These are phyloP conservation scores for Halocaridina rubra DNA, from an alignment of 2,888 invertebrate genomes.

Conservation along the genomic window DNA sequence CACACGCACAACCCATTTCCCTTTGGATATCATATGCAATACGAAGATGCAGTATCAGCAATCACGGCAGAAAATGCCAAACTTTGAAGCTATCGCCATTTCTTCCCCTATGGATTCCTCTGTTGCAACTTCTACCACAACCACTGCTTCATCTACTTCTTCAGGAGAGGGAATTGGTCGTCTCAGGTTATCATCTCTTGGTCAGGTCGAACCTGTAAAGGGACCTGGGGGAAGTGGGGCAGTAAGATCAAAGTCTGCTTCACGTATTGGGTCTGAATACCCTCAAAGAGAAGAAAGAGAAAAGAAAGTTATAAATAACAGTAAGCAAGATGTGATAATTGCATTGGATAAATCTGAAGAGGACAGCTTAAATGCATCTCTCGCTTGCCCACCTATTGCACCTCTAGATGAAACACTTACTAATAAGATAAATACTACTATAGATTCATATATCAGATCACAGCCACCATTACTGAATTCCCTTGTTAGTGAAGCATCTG, in stretches of 20 bases:
- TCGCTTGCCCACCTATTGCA: conserved; percentile 3
- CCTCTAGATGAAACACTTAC: conserved; percentile 29
- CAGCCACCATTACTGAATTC: too few relatives aligned
- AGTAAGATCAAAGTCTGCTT: conserved; percentile 38
- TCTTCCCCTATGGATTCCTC: too few relatives aligned
- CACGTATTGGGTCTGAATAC: neutral
- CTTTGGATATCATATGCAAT: conserved; percentile 43
- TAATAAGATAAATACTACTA: conserved; percentile 37
- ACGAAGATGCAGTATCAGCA: conserved; percentile 30
- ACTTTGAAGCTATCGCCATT: too few relatives aligned
- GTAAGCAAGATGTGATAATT: neutral
- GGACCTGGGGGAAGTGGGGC: neutral
- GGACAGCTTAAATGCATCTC: too few relatives aligned
- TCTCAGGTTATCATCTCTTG: conserved; percentile 20
- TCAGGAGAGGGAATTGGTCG: neutral
- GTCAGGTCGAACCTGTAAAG: conserved; percentile 9
- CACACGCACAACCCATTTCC: conserved; percentile 33
- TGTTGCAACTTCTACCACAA: too few relatives aligned
- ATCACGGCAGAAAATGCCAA: neutral
- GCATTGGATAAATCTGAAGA: too few relatives aligned
- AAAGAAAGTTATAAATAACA: neutral
- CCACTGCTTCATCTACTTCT: too few relatives aligned
- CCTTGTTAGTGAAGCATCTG: too few relatives aligned
- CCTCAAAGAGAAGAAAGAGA: neutral
- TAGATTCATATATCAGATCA: conserved; percentile 3